These are phyloP conservation scores for Lepidurus arcticus DNA, from an alignment of 1,140 invertebrate genomes.

Conservation along the genomic window DNA sequence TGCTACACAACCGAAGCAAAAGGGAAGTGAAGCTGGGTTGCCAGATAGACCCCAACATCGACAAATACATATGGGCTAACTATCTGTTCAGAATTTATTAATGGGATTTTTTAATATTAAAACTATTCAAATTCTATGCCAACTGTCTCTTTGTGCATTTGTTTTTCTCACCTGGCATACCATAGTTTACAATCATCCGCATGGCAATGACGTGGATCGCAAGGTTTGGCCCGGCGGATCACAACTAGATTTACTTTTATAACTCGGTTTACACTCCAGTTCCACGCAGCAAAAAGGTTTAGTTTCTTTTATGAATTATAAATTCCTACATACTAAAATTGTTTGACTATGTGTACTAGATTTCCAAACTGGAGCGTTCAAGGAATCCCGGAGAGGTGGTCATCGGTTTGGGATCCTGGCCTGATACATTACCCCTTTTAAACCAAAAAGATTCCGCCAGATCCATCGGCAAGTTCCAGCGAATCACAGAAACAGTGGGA, in stretches of 20 bases:
- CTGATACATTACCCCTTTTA: neutral
- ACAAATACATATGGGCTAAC: neutral
- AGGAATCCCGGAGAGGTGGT: slow-evolving; percentile 1
- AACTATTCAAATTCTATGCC: neutral
- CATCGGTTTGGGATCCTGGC: slow-evolving; percentile 7
- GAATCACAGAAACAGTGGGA: slow-evolving; percentile 61
- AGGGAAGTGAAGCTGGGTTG: neutral
- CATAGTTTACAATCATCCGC: neutral
- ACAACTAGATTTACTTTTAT: neutral
- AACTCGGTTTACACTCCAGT: neutral
- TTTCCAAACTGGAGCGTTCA: slow-evolving; percentile 18
- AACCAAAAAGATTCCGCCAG: slow-evolving; percentile 63
- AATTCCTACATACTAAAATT: neutral
- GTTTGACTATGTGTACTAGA: neutral
- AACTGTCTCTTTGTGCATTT: neutral
- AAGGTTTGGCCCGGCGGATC: slow-evolving; percentile 3
- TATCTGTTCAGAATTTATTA: neutral
- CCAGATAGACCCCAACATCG: neutral
- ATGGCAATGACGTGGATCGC: slow-evolving; percentile 17
- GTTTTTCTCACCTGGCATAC: neutral
- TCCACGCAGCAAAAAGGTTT: neutral
- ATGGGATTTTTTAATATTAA: neutral
- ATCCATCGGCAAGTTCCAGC: slow-evolving; percentile 52
- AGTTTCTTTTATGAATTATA: neutral
- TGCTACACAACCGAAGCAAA: neutral